Conservation (phyloP, 2,113 vertebrate species). For the Gasterosteus nipponicus region DNA sequence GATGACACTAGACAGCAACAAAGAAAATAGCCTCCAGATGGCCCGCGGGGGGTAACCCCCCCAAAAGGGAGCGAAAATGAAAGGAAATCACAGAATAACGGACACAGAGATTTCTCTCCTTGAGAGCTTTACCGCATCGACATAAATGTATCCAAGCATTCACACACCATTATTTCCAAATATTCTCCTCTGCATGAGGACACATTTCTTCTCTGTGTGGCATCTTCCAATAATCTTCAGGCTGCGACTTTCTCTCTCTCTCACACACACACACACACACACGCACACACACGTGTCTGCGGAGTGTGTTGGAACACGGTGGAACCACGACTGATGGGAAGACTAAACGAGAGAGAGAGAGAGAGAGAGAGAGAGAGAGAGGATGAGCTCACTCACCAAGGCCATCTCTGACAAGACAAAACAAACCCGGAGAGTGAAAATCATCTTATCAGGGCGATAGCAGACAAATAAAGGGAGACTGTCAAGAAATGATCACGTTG, state of each 20-base stretch:
- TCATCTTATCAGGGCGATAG: slow-evolving; percentile 75
- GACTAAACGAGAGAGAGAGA: slow-evolving; percentile 61
- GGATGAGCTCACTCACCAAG: slow-evolving; percentile 62
- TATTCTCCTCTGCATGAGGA: slow-evolving; percentile 44
- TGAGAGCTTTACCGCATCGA: slow-evolving; percentile 42
- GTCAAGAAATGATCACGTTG: slow-evolving; percentile 74
- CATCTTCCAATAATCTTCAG: slow-evolving; percentile 56
- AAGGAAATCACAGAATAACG: slow-evolving; percentile 31
- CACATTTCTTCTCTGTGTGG: slow-evolving; percentile 56
- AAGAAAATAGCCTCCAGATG: slow-evolving; percentile 41
- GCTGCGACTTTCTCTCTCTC: slow-evolving; percentile 37
- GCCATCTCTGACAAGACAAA: slow-evolving; percentile 73
- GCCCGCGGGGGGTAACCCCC: slow-evolving; percentile 12
- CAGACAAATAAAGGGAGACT: slow-evolving; percentile 75
- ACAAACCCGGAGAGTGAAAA: slow-evolving; percentile 72
- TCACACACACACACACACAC: background rate
- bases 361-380: slow-evolving; percentile 48
- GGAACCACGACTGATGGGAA: slow-evolving; percentile 60
- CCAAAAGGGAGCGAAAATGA: slow-evolving; percentile 32
- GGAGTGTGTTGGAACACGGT: slow-evolving; percentile 56
- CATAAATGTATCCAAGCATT: slow-evolving; percentile 48
- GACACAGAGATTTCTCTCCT: slow-evolving; percentile 33
- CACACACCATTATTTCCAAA: slow-evolving; percentile 55
- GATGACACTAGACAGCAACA: slow-evolving; percentile 34
- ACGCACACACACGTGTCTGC: slow-evolving; percentile 37